These are phyloP conservation scores for Drosophila leonis DNA, from an alignment of 2,888 invertebrate genomes.

Conservation along the genomic window DNA sequence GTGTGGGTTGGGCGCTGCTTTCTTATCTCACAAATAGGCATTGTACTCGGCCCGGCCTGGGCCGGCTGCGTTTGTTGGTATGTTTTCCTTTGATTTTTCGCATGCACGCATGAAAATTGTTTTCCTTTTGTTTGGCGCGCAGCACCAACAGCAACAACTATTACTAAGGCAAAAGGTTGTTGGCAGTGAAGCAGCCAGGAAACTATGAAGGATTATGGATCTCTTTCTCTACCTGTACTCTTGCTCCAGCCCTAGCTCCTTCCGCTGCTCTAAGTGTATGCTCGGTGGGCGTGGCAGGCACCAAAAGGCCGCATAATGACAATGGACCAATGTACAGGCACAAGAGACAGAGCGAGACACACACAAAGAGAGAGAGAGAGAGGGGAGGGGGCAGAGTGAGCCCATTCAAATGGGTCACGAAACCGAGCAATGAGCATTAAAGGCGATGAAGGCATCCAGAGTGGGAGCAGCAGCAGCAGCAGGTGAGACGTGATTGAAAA, in stretches of 20 bases:
- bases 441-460: constrained; percentile 14
- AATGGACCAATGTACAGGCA: constrained; percentile 41
- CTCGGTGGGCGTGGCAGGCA: constrained; percentile 13
- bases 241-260: constrained; percentile 2
- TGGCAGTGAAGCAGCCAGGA: constrained; percentile 65
- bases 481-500: constrained; percentile 46
- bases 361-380: no score
- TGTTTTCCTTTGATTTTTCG: constrained; percentile 67
- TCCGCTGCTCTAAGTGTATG: constrained; percentile 18
- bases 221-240: constrained; percentile 8
- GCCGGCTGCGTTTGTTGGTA: constrained; percentile 11
- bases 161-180: constrained; percentile 63
- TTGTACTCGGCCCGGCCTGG: constrained; percentile 46
- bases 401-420: constrained; percentile 57
- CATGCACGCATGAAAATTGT: constrained; percentile 80
- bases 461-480: constrained; percentile 10
- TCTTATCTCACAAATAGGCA: constrained; percentile 75
- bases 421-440: constrained; percentile 35
- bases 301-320: constrained; percentile 62
- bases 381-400: background rate
- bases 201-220: constrained; percentile 73
- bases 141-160: constrained; percentile 36
- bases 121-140: constrained; percentile 71
- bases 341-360: background rate
- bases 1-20: constrained; percentile 54